Conservation (phyloP, 2,113 vertebrate genomes). For the Pandion haliaetus region DNA sequence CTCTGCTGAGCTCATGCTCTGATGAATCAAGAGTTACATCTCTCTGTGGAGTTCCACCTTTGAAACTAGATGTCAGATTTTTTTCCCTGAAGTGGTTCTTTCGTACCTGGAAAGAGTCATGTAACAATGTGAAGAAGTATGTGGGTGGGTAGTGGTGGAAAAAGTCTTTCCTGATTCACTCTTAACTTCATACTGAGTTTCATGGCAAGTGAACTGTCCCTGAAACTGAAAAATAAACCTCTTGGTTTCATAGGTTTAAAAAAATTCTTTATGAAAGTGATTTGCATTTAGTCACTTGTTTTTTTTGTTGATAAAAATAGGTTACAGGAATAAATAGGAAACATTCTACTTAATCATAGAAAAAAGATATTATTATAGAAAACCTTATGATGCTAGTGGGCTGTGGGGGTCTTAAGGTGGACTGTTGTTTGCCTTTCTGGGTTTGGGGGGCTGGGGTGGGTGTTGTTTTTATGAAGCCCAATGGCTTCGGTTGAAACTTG, state of each 20-base stretch:
- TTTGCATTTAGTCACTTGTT: background rate
- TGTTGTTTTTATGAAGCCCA: background rate
- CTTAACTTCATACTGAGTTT: background rate
- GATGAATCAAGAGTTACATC: background rate
- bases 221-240: background rate
- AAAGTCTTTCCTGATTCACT: background rate
- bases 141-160: background rate
- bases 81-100: background rate
- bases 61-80: background rate
- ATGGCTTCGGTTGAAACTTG: background rate
- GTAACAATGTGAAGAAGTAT: background rate
- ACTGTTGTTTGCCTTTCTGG: background rate
- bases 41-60: background rate
- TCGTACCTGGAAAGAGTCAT: background rate
- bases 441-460: no score
- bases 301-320: background rate
- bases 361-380: background rate
- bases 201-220: background rate
- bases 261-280: background rate
- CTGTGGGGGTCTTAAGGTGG: background rate
- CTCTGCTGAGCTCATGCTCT: background rate
- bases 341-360: background rate
- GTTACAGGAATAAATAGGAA: background rate
- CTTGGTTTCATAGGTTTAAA: background rate
- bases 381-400: fast-evolving